A percentile compares a stretch with the other conserved stretches of the same genome.
Conservation (phyloP, 1,140 invertebrate genomes). For the Psilanteris sp. region DNA sequence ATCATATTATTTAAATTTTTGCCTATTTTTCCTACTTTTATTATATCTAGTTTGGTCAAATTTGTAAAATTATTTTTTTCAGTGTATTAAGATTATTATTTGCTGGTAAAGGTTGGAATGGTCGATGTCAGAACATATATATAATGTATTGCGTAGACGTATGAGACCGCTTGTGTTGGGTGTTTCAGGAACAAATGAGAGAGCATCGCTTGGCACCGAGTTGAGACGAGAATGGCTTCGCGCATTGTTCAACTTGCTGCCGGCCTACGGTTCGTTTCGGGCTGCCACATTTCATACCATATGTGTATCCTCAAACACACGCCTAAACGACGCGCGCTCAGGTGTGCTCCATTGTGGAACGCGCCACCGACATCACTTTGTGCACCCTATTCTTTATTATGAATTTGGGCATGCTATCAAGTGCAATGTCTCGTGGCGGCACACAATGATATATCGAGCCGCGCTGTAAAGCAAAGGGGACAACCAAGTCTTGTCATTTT, state of each 20-base stretch:
- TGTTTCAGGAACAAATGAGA: slow-evolving; percentile 79
- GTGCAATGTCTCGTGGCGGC: slow-evolving; percentile 20
- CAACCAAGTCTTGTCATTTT: slow-evolving; percentile 23
- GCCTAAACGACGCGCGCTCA: slow-evolving; percentile 53
- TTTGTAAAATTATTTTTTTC: too few species aligned
- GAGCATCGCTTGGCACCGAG: slow-evolving; percentile 71
- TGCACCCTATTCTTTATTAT: slow-evolving; percentile 18
- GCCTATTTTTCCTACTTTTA: too few species aligned
- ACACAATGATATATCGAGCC: slow-evolving; percentile 35
- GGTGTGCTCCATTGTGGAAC: slow-evolving; percentile 76
- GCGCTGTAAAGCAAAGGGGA: slow-evolving; percentile 17
- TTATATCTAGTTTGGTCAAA: too few species aligned
- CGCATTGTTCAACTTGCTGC: slow-evolving; percentile 75
- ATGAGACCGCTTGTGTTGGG: slow-evolving; percentile 72
- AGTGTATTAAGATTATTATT: too few species aligned
- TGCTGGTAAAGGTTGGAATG: slow-evolving; percentile 30
- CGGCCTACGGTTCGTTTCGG: slow-evolving; percentile 59
- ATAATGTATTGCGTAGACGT: slow-evolving; percentile 65
- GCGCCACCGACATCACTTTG: slow-evolving; percentile 69
- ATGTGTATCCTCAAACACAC: slow-evolving; percentile 35
- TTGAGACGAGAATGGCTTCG: slow-evolving; percentile 39
- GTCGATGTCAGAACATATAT: slow-evolving; percentile 40
- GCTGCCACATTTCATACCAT: slow-evolving; percentile 71
- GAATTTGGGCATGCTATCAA: slow-evolving; percentile 33
- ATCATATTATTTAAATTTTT: too few species aligned